Evolutionary conservation across 2,888 invertebrate genomes (phyloP), one percentile per base, ranked within the genome.

Genomic region (Amphipyra tragopoginis): DNA sequence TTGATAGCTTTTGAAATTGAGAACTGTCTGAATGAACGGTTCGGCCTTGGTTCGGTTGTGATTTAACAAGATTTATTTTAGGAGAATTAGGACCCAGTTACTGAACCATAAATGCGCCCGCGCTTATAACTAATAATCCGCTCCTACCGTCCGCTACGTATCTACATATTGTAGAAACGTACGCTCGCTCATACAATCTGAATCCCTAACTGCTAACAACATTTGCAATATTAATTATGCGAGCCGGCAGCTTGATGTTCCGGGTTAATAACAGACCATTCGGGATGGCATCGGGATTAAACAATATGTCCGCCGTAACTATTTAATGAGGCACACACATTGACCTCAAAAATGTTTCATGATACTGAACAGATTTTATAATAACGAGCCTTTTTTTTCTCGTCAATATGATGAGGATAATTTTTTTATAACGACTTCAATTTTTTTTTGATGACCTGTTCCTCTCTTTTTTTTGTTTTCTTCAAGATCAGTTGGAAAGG

Each of bases 221-320:
- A 90, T 93, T 93, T 93, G 90, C 90, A 93, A 92, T 93, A 93
- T 93, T 93, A 93, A 93, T 93, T 92, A 92, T 89, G 85, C 86
- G 86, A 84, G 77, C 81, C 77, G 80, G 67, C 80, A 79, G 85
- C 83, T 83, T 86, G 86, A 88, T 89, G 87, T 86, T 87, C 77
- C 81, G 82, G 82, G 86, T 87, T 90, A 90, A 90, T 89, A 90
- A 87, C 90, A 81, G 84, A 85, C 90, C 85, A 86, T 89, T 85
- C 86, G 69, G 84, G 73, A 84, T 85, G 80, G 82, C 85, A 87
- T 85, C 75, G 83, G 86, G 83, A 90, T 91, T 90, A 89, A 88
- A 90, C 88, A 90, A 90, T 90, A 90, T 84, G 83, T 85, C 76
- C 68, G 64, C 74, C 81, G 69, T 90, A 86, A 89, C 86, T 87